Base-by-base conservation (phyloP, 2,797 vertebrate genomes). In the Allobates femoralis region DNA sequence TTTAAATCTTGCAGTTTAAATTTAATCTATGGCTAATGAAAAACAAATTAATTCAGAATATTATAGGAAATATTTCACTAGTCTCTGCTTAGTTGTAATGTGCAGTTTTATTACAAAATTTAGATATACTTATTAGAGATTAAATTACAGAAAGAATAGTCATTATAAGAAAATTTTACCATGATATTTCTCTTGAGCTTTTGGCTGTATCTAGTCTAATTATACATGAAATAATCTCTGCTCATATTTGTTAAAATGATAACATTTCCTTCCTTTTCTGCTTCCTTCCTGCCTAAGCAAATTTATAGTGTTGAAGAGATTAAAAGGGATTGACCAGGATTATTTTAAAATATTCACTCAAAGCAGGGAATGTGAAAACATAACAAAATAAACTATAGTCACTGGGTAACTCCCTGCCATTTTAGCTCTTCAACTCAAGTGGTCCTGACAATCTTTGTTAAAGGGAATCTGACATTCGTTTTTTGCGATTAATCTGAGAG, bases 41-140 rank as follows among this genome's bases (percentile, higher is more conserved):
- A 79, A 79, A 60, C 56, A 79, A 78, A 79, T 41, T 62, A 32
- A 14, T 60, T 58, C 50, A 55, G 16, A 19, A 19, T 77, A 4
- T 34, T 32, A 34, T 34, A 56, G 18, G 34, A 56, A 78, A 32
- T 34, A 21, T 23, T 78, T 32, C 75, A 30, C 12, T 3, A 32
- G 23, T 55, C 75, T 77, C 50, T 76, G 50, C 18, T 77, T 28
- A 37, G 21, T 71, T 71, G 32, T 77, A 56, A 55, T 53, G 51
- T 32, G 50, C 19, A 78, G 28, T 23, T 37, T 18, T 78, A 78
- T 55, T 78, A 58, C 41, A 32, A 19, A 6, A 66, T 32, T 60
- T 79, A 60, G 21, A 79, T 62, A 62, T 41, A 79, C 62, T 60
- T 79, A 79, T 56, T 56, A 53, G 7, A 76, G 53, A 19, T 58